These are phyloP conservation scores for Heliothis subflexa DNA, from an alignment of 1,140 invertebrate species.

Conservation along the genomic window DNA sequence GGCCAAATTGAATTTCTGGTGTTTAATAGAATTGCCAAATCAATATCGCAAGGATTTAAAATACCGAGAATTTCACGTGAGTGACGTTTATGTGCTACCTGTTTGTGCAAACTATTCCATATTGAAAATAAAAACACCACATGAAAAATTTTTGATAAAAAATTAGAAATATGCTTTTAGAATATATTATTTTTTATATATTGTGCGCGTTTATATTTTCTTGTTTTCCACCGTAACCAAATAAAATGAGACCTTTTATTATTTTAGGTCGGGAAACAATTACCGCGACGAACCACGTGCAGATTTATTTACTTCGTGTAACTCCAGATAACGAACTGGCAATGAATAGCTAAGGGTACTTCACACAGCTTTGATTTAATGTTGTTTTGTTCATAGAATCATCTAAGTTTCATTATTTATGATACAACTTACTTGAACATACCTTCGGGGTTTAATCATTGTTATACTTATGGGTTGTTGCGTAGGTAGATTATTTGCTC, in stretches of 20 bases:
- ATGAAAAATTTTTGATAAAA: no score
- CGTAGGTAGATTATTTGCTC: not conserved
- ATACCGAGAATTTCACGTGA: not conserved
- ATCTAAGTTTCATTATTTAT: conserved; percentile 46
- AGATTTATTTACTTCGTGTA: conserved; percentile 2
- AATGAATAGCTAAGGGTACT: conserved; percentile 40
- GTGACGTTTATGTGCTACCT: not conserved
- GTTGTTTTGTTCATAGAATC: conserved; percentile 44
- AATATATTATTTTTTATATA: no score
- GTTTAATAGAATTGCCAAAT: conserved; percentile 13
- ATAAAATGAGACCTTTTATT: not conserved
- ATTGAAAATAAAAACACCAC: no score
- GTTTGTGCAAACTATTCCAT: no score
- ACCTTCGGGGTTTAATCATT: conserved; percentile 35
- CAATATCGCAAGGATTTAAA: conserved; percentile 1
- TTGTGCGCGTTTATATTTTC: no score
- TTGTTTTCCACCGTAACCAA: not conserved
- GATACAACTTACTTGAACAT: conserved; percentile 37
- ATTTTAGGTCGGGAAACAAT: not conserved
- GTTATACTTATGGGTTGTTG: not conserved
- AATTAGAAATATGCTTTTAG: no score
- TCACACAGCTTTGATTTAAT: conserved; percentile 44
- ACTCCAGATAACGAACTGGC: conserved; percentile 14
- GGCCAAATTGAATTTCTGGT: conserved; percentile 15
- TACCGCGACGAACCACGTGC: not conserved